Conservation (phyloP, 1,140 invertebrate species). For the Kradibia gibbosae region DNA sequence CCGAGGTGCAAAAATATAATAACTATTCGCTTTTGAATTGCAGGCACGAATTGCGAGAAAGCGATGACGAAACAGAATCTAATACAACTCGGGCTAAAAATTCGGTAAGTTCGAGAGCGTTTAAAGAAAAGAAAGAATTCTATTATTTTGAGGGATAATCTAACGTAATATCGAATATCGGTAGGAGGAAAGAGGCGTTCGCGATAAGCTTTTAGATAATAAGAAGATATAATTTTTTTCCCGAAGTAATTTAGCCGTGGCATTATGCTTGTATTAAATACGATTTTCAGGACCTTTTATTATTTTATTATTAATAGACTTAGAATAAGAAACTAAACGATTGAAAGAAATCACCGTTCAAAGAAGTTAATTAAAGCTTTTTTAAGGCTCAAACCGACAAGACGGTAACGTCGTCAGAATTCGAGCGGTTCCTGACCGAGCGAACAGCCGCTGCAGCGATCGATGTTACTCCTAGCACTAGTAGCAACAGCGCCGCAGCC, state of each 20-base stretch:
- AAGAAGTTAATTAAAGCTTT: too few species aligned
- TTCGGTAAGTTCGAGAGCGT: slow-evolving; percentile 17
- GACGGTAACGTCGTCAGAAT: slow-evolving; percentile 89
- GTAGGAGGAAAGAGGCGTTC: background rate
- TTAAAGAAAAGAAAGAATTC: background rate
- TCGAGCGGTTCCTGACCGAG: slow-evolving; percentile 92
- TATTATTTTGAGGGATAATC: background rate
- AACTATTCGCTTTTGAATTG: slow-evolving; percentile 25
- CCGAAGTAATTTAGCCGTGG: too few species aligned
- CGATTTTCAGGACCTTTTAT: too few species aligned
- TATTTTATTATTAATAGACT: too few species aligned
- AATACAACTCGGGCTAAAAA: slow-evolving; percentile 27
- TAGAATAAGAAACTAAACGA: too few species aligned
- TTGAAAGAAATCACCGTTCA: too few species aligned
- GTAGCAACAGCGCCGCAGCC: slow-evolving; percentile 57
- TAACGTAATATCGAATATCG: background rate
- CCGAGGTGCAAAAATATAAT: background rate
- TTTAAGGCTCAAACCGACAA: slow-evolving; percentile 62
- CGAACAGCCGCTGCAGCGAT: slow-evolving; percentile 77
- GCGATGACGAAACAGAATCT: slow-evolving; percentile 24
- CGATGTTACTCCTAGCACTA: slow-evolving; percentile 56
- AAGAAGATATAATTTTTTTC: too few species aligned
- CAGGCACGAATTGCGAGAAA: slow-evolving; percentile 42
- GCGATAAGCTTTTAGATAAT: too few species aligned
- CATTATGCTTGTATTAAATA: too few species aligned